Evolutionary conservation across 1,140 invertebrate genomes (phyloP).

Genomic region (Drosophila dunni): DNA sequence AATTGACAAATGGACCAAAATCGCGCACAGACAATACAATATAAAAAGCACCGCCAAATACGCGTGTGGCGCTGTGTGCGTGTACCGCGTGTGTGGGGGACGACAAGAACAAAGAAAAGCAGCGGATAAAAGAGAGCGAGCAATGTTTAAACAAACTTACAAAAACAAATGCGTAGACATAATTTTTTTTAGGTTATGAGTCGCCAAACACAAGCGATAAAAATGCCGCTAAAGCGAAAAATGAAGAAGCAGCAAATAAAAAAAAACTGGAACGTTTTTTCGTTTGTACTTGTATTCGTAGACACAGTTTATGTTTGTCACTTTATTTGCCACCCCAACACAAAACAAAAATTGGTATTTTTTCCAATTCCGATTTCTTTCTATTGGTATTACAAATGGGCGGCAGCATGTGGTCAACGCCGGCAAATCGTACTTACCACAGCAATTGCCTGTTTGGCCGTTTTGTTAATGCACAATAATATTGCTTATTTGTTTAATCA

Average conservation of each 20-base stretch:
- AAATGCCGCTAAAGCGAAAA: slow-evolving; percentile 63
- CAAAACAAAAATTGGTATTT: slow-evolving; percentile 24
- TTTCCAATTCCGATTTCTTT: slow-evolving; percentile 6
- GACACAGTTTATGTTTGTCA: slow-evolving; percentile 12
- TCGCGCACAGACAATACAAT: slow-evolving; percentile 19
- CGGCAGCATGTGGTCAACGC: slow-evolving; percentile 38
- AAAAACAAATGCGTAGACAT: slow-evolving; percentile 63
- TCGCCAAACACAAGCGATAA: slow-evolving; percentile 44
- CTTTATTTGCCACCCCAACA: slow-evolving; percentile 32
- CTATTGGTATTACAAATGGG: slow-evolving; percentile 8
- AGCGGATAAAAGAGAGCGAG: slow-evolving; percentile 47
- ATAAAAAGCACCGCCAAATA: slow-evolving; percentile 47
- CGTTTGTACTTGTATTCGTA: slow-evolving; percentile 16
- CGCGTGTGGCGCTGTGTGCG: slow-evolving; percentile 44
- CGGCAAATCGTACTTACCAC: slow-evolving; percentile 45
- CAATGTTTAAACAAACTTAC: slow-evolving; percentile 70
- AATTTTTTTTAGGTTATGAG: slow-evolving; percentile 73
- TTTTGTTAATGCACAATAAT: slow-evolving; percentile 51
- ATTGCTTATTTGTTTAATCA: slow-evolving; percentile 50
- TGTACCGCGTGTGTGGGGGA: slow-evolving; percentile 69
- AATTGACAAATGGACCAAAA: slow-evolving; percentile 33
- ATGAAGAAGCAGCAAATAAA: slow-evolving; percentile 17
- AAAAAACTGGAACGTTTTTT: slow-evolving; percentile 25
- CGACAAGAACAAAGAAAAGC: slow-evolving; percentile 57
- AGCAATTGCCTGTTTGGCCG: slow-evolving; percentile 27